Conservation (phyloP, 2,888 invertebrate genomes). For the Dasysyrphus albostriatus region DNA sequence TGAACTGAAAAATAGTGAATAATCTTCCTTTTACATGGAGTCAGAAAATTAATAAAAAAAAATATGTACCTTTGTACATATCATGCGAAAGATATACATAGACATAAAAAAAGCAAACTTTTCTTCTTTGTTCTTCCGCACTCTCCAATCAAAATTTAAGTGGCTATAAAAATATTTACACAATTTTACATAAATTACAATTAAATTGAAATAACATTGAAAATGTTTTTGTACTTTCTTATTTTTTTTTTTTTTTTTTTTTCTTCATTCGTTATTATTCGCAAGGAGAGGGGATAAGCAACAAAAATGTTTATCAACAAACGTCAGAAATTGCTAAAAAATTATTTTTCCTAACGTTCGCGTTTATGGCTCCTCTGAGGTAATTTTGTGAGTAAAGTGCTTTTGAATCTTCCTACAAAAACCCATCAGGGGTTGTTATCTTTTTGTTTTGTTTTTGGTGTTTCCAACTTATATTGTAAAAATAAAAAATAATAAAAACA, state of each 20-base stretch:
- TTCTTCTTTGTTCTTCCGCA: not conserved
- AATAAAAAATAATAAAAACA: not conserved
- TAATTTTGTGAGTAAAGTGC: conserved; percentile 70
- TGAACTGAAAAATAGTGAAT: not conserved
- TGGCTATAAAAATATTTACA: conserved; percentile 21
- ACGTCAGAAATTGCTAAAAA: conserved; percentile 20
- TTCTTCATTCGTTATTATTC: conserved; percentile 13
- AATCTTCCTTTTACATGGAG: not conserved
- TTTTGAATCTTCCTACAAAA: conserved; percentile 23
- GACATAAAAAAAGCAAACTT: not conserved
- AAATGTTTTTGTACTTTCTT: not conserved
- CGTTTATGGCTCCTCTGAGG: conserved; percentile 65
- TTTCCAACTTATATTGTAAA: not conserved
- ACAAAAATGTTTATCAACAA: conserved; percentile 8
- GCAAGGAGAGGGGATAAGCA: conserved; percentile 28
- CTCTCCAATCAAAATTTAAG: conserved; percentile 11
- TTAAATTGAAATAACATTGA: conserved; percentile 73
- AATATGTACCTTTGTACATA: not conserved
- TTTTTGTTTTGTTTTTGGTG: not conserved
- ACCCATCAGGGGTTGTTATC: conserved; percentile 15
- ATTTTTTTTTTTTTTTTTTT: not conserved
- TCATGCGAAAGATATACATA: too few relatives aligned
- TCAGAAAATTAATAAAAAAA: not conserved
- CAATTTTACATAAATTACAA: conserved; percentile 72
- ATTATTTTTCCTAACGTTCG: conserved; percentile 58